A percentile compares a stretch with the other conserved stretches of the same genome.
phyloP scores from a whole-genome alignment of 2,888 invertebrate genomes.

The Chymomyza caudatula region DNA sequence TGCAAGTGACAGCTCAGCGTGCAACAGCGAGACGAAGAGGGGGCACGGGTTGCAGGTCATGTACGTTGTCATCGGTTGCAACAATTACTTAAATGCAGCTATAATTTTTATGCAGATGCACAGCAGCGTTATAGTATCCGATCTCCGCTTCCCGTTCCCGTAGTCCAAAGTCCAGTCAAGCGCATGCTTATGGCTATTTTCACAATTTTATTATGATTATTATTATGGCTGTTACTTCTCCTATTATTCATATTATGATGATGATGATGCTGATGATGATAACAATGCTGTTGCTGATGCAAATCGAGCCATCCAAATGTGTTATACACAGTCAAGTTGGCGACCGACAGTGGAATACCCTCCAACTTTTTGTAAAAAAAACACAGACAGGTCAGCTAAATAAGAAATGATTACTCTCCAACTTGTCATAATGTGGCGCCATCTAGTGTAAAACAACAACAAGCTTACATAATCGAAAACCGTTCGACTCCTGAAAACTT shows the following conservation, averaged over 20 bases:
- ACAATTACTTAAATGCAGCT: constrained; percentile 70
- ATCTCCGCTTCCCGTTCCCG: background rate
- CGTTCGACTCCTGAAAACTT: too few relatives aligned
- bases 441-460: too few relatives aligned
- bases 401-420: too few relatives aligned
- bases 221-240: constrained; percentile 22
- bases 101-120: constrained; percentile 63
- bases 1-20: constrained; percentile 54
- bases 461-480: too few relatives aligned
- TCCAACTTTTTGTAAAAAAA: too few relatives aligned
- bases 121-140: constrained; percentile 9
- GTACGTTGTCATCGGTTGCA: constrained; percentile 64
- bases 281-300: constrained; percentile 19
- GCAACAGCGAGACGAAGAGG: background rate
- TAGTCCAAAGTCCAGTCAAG: constrained; percentile 1
- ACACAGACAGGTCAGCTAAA: too few relatives aligned
- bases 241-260: background rate
- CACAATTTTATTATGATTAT: constrained; percentile 57
- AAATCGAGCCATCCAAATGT: too few relatives aligned
- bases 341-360: background rate
- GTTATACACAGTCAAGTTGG: background rate
- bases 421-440: too few relatives aligned
- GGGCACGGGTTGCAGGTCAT: constrained; percentile 20
- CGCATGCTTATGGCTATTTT: constrained; percentile 49
- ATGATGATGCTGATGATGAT: constrained; percentile 16